Evolutionary conservation across 2,113 vertebrate species (phyloP).

Genomic region (Sylvia atricapilla): DNA sequence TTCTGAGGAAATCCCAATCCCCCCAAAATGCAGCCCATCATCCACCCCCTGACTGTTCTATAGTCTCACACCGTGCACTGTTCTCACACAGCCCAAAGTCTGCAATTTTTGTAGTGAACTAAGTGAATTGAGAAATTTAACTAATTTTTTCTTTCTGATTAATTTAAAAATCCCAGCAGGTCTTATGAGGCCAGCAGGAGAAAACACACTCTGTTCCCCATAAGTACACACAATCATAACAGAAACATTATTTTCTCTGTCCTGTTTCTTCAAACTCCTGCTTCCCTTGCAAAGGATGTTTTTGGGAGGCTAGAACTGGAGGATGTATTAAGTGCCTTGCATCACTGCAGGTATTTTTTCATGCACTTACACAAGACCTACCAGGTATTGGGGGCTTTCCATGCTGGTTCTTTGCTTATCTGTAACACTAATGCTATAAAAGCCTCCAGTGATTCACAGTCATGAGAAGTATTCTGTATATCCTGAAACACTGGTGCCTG

Average conservation of each 20-base stretch:
- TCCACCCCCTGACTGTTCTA: not conserved
- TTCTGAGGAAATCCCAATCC: constrained; percentile 14
- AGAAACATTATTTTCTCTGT: not conserved
- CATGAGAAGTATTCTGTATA: not conserved
- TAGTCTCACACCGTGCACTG: not conserved
- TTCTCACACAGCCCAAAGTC: not conserved
- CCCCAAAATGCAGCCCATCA: not conserved
- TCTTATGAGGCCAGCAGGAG: not conserved
- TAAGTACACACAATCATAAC: not conserved
- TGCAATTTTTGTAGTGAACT: not conserved
- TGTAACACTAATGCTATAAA: not conserved
- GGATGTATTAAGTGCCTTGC: not conserved
- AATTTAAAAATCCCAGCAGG: not conserved
- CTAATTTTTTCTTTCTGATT: not conserved
- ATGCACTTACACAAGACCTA: not conserved
- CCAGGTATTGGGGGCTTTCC: not conserved
- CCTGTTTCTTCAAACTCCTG: not conserved
- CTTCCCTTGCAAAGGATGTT: not conserved
- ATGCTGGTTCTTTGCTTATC: not conserved
- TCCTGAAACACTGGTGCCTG: not conserved
- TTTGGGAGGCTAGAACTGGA: not conserved
- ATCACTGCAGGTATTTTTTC: not conserved
- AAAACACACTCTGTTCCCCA: not conserved
- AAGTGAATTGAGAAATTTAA: not conserved
- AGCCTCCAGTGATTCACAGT: not conserved